Base-by-base conservation (phyloP, 2,113 vertebrate genomes). In the Solea senegalensis region DNA sequence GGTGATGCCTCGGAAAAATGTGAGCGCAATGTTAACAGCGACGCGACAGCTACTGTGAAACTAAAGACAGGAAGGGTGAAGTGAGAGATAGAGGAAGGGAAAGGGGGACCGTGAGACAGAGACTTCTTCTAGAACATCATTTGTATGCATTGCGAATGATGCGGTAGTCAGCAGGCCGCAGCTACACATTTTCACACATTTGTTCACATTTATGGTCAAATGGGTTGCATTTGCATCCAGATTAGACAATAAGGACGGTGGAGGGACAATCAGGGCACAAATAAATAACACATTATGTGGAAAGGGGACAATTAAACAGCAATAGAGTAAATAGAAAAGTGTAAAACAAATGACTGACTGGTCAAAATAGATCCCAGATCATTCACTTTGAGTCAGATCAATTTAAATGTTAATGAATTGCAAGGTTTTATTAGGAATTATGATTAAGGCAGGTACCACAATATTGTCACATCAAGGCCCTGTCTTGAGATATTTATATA, bases 81-180 rank as follows among this genome's bases (percentile, higher is more conserved):
- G 63, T 50, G 72, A 83, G 66, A 65, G 61, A 64, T 45, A 67
- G 66, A 75, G 45, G 49, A 70, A 78, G 60, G 59, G 45, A 58
- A 39, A 40, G 26, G 12, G 52, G 50, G 34, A 12, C 57, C 54
- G 68, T 64, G 78, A 55, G 67, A 82, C 82, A 81, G 80, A 46
- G 78, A 74, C 74, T 63, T 84, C 84, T 81, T 67, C 84, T 71
- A 86, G 91, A 91, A 91, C 84, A 74, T 87, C 21, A 91, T 94
- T 93, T 86, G 90, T 92, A 94, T 93, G 90, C 90, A 82, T 60
- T 71, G 83, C 60, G 39, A 72, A 78, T 77, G 12, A 40, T 65
- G 43, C 8, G 26, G 71, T 60, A 90, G 81, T 74, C 88, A 66
- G 86, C 86, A 57, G 85, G 89, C 74, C 73, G 88, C 80, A 44